Evolutionary conservation across 2,797 vertebrate species (phyloP), one percentile per base, ranked within the genome.

Genomic region (Distichodus sexfasciatus): DNA sequence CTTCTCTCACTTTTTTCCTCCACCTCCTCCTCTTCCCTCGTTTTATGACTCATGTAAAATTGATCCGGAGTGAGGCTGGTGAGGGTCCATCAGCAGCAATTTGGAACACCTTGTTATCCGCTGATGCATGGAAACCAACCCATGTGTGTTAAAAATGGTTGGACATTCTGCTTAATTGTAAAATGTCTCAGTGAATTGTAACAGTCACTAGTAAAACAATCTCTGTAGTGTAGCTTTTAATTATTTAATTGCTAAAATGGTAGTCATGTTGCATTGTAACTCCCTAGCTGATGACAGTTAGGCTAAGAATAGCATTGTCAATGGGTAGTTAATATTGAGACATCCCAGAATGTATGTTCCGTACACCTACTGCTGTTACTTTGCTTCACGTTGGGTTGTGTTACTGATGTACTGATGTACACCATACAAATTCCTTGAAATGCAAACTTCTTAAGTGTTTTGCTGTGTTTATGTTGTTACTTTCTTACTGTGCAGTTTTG

Each of bases 11-110:
- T n/a, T 73, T 63, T 61, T 81, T 69, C 67, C 71, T 46, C 76
- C 48, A 76, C 55, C 59, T 64, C 76, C 48, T 68, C 43, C 58
- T 53, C 70, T 67, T 76, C 63, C 41, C 63, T 43, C 3, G 63
- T 72, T 91, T 91, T 90, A 91, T 71, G 85, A 90, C 78, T 90
- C 82, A 80, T 88, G 87, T 81, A 79, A 87, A 90, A 90, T 86
- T 57, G 81, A 82, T 87, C 86, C 58, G 40, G 82, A 81, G 59
- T 67, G 66, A 66, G 68, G 71, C 72, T 72, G 28, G 81, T 74
- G 80, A 81, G 74, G 46, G 65, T 58, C 81, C 85, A 87, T 89
- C 88, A 86, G 74, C 87, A 85, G 84, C 85, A 43, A 83, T 87
- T 84, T 84, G 83, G 81, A 85, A 87, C 86, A 86, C 86, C 90